These are phyloP conservation scores for Epizoanthus fatuus DNA, from an alignment of 92 coral and sea anemone genomes.

Conservation along the genomic window DNA sequence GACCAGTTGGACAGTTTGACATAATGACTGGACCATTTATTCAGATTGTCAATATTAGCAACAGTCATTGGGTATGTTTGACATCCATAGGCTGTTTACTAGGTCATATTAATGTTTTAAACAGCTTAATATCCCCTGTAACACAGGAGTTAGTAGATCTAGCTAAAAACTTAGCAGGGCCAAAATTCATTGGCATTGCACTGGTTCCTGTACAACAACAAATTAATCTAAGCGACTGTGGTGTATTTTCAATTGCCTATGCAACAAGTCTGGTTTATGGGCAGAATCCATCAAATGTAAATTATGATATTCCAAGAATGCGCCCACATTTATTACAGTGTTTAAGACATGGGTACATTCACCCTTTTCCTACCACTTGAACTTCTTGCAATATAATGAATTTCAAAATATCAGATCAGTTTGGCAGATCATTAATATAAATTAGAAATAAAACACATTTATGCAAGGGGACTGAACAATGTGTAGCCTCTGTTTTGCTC, in stretches of 20 bases:
- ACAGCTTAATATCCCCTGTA: slow-evolving; percentile 57
- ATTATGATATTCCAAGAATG: slow-evolving; percentile 55
- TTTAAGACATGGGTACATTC: slow-evolving; percentile 62
- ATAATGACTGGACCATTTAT: slow-evolving; percentile 69
- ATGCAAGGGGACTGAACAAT: too few relatives aligned
- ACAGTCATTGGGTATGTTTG: slow-evolving; percentile 69
- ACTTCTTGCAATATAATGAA: slow-evolving; percentile 25
- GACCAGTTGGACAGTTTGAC: slow-evolving; percentile 65
- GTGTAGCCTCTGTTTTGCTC: too few relatives aligned
- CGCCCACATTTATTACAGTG: slow-evolving; percentile 66
- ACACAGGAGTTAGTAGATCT: slow-evolving; percentile 51
- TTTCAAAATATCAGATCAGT: too few relatives aligned
- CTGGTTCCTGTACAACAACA: slow-evolving; percentile 66
- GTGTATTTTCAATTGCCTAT: slow-evolving; percentile 66
- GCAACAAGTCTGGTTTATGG: slow-evolving; percentile 70
- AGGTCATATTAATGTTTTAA: slow-evolving; percentile 61
- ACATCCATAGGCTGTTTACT: slow-evolving; percentile 45
- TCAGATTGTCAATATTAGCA: slow-evolving; percentile 64
- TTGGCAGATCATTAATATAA: too few relatives aligned
- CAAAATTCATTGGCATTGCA: slow-evolving; percentile 51
- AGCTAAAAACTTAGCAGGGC: slow-evolving; percentile 62
- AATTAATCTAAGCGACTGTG: slow-evolving; percentile 64
- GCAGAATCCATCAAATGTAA: slow-evolving; percentile 54
- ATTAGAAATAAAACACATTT: too few relatives aligned
- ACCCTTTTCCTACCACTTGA: slow-evolving; percentile 75